phyloP scores from a whole-genome alignment of 2,113 vertebrate species.

The Osmerus eperlanus region DNA sequence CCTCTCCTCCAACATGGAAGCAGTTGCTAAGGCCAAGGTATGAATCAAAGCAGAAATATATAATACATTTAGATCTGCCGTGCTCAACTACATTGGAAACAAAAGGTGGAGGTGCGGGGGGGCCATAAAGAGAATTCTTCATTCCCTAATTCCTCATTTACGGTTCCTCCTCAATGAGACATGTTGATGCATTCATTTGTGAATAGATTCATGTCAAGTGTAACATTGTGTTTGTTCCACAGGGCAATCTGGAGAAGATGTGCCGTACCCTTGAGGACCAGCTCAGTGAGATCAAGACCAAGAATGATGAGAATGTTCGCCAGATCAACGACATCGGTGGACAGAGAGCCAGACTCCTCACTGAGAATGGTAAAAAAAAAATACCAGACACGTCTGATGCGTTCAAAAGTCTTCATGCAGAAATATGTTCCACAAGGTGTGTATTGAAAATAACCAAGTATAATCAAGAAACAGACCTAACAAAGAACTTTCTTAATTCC shows the following conservation, averaged over 20 bases:
- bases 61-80: background rate
- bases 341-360: slow-evolving; percentile 43
- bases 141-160: no score
- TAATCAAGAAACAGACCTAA: background rate
- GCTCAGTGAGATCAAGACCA: slow-evolving; percentile 75
- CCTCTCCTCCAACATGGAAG: slow-evolving; percentile 47
- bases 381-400: no score
- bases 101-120: no score
- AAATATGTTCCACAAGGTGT: background rate
- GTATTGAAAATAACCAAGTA: background rate
- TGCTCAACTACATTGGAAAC: no score
- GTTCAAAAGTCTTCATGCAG: no score
- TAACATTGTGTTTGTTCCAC: background rate
- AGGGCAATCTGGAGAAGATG: slow-evolving; percentile 77
- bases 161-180: no score
- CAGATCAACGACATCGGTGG: slow-evolving; percentile 40
- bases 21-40: slow-evolving; percentile 38
- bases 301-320: slow-evolving; percentile 67
- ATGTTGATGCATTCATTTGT: no score
- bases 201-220: background rate
- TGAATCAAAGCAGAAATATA: no score
- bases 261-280: slow-evolving; percentile 57
- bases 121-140: no score
- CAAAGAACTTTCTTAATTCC: background rate
- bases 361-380: slow-evolving; percentile 37